Evolutionary conservation across 2,797 vertebrate genomes (phyloP).

Genomic region (Alcedo quadribrachys): DNA sequence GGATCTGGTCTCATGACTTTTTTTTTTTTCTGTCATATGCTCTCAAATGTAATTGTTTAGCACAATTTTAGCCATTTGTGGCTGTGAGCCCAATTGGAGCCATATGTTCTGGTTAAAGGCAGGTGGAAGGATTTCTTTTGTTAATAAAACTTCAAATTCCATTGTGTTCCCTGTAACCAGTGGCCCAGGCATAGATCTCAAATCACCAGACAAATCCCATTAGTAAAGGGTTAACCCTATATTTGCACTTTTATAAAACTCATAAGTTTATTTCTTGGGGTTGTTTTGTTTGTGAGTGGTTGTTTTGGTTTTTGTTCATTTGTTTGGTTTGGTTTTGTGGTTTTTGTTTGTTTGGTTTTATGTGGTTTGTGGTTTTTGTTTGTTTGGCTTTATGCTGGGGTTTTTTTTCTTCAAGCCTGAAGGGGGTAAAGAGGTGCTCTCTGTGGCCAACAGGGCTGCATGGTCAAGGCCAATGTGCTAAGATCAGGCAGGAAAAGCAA

Average conservation of each 20-base stretch:
- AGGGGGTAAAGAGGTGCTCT: not conserved
- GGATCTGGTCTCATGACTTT: conserved; percentile 22
- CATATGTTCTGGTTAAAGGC: conserved; percentile 33
- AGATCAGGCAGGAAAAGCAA: conserved; percentile 12
- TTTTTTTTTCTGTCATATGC: conserved; percentile 41
- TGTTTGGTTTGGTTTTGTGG: not conserved
- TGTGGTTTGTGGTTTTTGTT: not conserved
- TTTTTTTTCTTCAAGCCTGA: not conserved
- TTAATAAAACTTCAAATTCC: conserved; percentile 63
- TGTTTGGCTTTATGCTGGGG: not conserved
- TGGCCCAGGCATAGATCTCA: not conserved
- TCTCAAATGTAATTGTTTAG: conserved; percentile 18
- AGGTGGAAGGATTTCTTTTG: conserved; percentile 56
- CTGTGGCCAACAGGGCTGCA: not conserved
- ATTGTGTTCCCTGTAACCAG: conserved; percentile 36
- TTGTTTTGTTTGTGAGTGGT: not conserved
- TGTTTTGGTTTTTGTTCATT: no score
- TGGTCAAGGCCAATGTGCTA: not conserved
- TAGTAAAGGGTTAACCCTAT: conserved; percentile 5
- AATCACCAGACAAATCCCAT: not conserved
- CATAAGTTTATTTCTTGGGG: not conserved
- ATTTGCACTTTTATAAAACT: conserved; percentile 4
- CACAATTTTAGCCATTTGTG: conserved; percentile 42
- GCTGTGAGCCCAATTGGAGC: conserved; percentile 57
- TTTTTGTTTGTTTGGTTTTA: not conserved